Evolutionary conservation across 2,888 invertebrate genomes (phyloP).

Genomic region (Linnaemya vulpina): DNA sequence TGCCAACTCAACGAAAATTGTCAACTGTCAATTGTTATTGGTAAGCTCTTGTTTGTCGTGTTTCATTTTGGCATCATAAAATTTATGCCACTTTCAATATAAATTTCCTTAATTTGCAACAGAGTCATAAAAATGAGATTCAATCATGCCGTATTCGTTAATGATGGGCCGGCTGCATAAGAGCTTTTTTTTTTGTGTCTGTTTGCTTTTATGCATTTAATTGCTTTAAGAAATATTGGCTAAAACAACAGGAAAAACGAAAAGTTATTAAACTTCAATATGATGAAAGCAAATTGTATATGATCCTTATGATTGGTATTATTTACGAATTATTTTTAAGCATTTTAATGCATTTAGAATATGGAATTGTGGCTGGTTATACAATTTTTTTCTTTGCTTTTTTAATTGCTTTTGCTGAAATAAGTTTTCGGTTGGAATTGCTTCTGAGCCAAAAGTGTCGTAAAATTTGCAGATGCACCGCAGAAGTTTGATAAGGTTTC

Average conservation of each 20-base stretch:
- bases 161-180: slow-evolving; percentile 52
- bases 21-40: slow-evolving; percentile 59
- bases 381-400: not conserved
- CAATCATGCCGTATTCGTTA: slow-evolving; percentile 67
- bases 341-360: slow-evolving; percentile 40
- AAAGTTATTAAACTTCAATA: slow-evolving; percentile 57
- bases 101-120: slow-evolving; percentile 73
- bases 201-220: slow-evolving; percentile 33
- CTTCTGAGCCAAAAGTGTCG: slow-evolving; percentile 13
- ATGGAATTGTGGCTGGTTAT: slow-evolving; percentile 12
- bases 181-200: not conserved
- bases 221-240: slow-evolving; percentile 37
- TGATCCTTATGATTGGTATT: slow-evolving; percentile 51
- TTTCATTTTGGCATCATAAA: slow-evolving; percentile 65
- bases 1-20: slow-evolving; percentile 34
- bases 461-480: slow-evolving; percentile 5
- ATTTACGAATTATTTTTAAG: slow-evolving; percentile 52
- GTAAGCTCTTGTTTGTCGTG: slow-evolving; percentile 28
- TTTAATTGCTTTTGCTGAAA: slow-evolving; percentile 18
- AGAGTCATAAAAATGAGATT: slow-evolving; percentile 73
- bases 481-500: slow-evolving; percentile 8
- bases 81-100: slow-evolving; percentile 73
- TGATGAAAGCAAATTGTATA: slow-evolving; percentile 61
- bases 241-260: not conserved
- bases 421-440: not conserved